Conservation (phyloP, 1,140 invertebrate genomes). For the Rhopalosiphum padi region DNA sequence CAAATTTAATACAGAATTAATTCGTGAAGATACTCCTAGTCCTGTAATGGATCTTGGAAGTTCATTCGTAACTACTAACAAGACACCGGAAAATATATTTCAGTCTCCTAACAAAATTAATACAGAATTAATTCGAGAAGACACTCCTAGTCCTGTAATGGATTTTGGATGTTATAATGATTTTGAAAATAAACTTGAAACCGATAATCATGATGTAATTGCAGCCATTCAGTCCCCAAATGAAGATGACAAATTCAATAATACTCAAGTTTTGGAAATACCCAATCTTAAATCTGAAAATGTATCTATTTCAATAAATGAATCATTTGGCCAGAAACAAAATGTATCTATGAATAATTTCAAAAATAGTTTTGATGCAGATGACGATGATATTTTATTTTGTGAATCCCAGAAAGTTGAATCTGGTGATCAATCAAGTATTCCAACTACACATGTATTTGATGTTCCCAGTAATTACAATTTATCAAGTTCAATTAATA, state of each 20-base stretch:
- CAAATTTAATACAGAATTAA: background rate
- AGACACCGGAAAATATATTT: background rate
- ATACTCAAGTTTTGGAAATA: conserved; percentile 41
- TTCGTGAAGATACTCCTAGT: background rate
- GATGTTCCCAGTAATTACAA: background rate
- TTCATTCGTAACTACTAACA: background rate
- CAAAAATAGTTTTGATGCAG: background rate
- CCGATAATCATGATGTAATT: background rate
- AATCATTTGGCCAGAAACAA: background rate
- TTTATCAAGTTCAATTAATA: background rate
- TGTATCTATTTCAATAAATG: background rate
- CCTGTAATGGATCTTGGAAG: background rate
- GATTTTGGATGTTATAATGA: background rate
- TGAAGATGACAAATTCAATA: background rate
- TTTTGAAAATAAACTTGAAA: background rate
- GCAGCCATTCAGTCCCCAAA: background rate
- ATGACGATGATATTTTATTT: background rate
- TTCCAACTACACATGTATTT: background rate
- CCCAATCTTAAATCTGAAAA: background rate
- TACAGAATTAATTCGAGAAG: background rate
- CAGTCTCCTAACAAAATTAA: background rate
- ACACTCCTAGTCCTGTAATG: conserved; percentile 29
- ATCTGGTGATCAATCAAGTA: background rate
- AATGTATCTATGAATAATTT: background rate
- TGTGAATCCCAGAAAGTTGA: background rate